These are phyloP conservation scores for Momotus momota DNA, from an alignment of 2,797 vertebrate genomes.

Conservation along the genomic window DNA sequence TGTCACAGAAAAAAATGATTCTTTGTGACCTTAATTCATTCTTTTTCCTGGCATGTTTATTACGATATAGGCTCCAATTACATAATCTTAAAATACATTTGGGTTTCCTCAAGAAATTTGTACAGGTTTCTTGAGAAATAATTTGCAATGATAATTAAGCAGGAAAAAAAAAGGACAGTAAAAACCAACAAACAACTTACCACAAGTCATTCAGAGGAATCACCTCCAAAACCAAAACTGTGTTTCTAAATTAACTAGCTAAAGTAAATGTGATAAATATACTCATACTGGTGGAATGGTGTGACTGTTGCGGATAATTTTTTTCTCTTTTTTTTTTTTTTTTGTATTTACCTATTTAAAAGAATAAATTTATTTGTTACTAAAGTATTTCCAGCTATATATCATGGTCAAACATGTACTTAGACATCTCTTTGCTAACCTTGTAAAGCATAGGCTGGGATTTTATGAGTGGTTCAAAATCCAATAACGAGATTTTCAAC, in stretches of 20 bases:
- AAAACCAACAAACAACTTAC: too few relatives aligned
- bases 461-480: background rate
- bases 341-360: background rate
- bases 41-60: background rate
- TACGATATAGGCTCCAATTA: background rate
- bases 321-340: too few relatives aligned
- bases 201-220: background rate
- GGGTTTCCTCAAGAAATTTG: background rate
- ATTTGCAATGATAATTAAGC: background rate
- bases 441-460: background rate
- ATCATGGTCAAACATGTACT: background rate
- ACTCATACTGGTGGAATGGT: background rate
- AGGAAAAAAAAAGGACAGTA: background rate
- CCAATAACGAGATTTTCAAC: background rate
- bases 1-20: conserved; percentile 3
- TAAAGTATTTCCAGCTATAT: background rate
- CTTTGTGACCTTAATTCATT: background rate
- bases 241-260: background rate
- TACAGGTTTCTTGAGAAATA: background rate
- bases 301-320: too few relatives aligned
- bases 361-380: background rate
- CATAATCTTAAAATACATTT: background rate
- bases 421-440: background rate
- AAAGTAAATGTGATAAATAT: background rate
- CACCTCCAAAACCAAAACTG: background rate